Evolutionary conservation across 2,113 vertebrate genomes (phyloP), one percentile per base, ranked within the genome.

Genomic region (Lethenteron reissneri): DNA sequence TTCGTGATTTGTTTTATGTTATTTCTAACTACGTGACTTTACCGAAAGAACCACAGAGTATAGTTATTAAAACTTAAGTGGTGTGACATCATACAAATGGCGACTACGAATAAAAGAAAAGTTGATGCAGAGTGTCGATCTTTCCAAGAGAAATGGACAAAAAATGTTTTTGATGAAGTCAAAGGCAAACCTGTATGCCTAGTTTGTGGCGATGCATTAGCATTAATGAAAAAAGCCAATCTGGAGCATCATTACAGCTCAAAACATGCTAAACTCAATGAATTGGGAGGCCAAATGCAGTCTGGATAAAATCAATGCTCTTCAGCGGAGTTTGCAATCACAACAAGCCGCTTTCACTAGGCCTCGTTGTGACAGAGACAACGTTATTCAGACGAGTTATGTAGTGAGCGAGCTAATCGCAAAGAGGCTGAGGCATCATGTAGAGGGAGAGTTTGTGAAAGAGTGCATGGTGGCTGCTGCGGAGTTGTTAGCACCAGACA

Each of bases 81-180:
- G 41, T 41, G 41, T 41, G 41, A 41, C 41, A 41, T 41, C 41
- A 6, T 41, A 41, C 41, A 73, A 15, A 73, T 74, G 71, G 60
- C n/a, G 60, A 56, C 58, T 57, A 70, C 14, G 56, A 71, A 73
- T 71, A 71, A 71, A 73, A 74, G 60, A 71, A 75, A 76, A 70
- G 70, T 72, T 15, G 72, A 74, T 76, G 57, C 71, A 9, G 70
- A 74, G 64, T 73, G 71, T 75, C 58, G 56, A 10, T 41, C 12
- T 72, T 74, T 74, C 70, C 70, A 75, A 74, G 75, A 76, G 13
- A 74, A 74, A 71, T 74, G 72, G 74, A 73, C 72, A 76, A 72
- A 71, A n/a, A 14, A 73, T 73, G 71, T 76, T 71, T 19, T 58
- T 70, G 25, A 25, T 19, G 73, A 69, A 56, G 59, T 74, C 25